Percentiles rank a stretch among this genome's conserved stretches.
Conservation (phyloP, 2,113 vertebrate genomes). For the Aldabrachelys gigantea region DNA sequence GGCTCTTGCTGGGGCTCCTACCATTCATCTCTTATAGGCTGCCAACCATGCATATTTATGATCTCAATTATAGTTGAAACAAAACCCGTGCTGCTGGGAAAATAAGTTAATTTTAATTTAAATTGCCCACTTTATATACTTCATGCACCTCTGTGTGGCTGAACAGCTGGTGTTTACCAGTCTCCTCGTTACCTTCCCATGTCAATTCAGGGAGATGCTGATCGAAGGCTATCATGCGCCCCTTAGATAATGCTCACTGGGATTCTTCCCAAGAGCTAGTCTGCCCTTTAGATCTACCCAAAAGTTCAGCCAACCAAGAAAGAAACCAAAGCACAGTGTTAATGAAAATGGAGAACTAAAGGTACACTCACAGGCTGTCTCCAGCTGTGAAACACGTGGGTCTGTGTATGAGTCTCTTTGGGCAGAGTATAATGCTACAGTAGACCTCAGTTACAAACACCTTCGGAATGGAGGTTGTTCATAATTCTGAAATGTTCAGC, state of each 20-base stretch:
- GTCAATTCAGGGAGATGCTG: conserved; percentile 3
- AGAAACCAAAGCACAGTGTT: neutral
- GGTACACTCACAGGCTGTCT: neutral
- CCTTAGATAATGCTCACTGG: neutral
- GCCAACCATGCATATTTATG: conserved; percentile 47
- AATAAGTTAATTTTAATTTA: conserved; percentile 56
- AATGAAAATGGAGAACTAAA: neutral
- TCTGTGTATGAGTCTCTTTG: neutral
- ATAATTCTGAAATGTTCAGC: too few species aligned
- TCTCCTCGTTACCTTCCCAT: neutral
- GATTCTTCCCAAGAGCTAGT: neutral
- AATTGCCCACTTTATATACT: conserved; percentile 46
- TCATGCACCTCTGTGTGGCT: conserved; percentile 40
- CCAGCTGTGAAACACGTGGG: neutral
- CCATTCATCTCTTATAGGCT: neutral
- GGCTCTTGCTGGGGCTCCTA: neutral
- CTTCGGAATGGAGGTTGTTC: too few species aligned
- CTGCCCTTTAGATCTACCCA: neutral
- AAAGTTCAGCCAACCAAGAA: neutral
- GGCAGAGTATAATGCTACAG: neutral
- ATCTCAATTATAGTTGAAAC: conserved; percentile 37
- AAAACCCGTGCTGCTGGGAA: conserved; percentile 35
- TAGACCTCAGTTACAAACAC: too few species aligned
- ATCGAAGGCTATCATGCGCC: neutral
- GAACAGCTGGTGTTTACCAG: conserved; percentile 66